phyloP scores from a whole-genome alignment of 2,113 vertebrate species.

The Oncorhynchus gorbuscha region DNA sequence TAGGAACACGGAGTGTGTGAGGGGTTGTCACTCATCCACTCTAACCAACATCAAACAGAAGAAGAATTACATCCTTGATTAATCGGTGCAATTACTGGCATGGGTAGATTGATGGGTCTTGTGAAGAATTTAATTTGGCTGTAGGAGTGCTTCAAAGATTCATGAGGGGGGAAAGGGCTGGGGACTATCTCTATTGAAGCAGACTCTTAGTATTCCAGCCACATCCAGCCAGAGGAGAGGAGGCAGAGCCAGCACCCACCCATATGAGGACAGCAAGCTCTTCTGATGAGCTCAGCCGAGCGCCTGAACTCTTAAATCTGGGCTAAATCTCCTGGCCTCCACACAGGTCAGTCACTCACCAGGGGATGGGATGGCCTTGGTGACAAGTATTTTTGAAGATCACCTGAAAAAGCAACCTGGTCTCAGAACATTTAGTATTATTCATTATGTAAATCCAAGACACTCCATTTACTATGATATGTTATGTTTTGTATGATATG shows the following conservation, averaged over 20 bases:
- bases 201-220: constrained; percentile 15
- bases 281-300: background rate
- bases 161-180: background rate
- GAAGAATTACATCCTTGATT: constrained; percentile 8
- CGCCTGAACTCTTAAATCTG: constrained; percentile 25
- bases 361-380: background rate
- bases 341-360: background rate
- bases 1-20: background rate
- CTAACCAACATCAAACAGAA: constrained; percentile 1
- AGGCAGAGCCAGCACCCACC: background rate
- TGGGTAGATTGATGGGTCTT: background rate
- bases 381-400: background rate
- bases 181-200: constrained; percentile 8
- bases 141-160: constrained; percentile 9
- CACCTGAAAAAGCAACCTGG: background rate
- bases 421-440: too few species aligned
- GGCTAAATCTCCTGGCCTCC: constrained; percentile 14
- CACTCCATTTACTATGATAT: too few species aligned
- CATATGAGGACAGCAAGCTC: background rate
- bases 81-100: constrained; percentile 4
- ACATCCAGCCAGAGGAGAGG: background rate
- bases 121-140: constrained; percentile 8
- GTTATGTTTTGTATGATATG: too few species aligned
- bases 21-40: background rate
- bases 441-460: too few species aligned